phyloP scores from a whole-genome alignment of 2,113 vertebrate genomes.

The Strigops habroptila region DNA sequence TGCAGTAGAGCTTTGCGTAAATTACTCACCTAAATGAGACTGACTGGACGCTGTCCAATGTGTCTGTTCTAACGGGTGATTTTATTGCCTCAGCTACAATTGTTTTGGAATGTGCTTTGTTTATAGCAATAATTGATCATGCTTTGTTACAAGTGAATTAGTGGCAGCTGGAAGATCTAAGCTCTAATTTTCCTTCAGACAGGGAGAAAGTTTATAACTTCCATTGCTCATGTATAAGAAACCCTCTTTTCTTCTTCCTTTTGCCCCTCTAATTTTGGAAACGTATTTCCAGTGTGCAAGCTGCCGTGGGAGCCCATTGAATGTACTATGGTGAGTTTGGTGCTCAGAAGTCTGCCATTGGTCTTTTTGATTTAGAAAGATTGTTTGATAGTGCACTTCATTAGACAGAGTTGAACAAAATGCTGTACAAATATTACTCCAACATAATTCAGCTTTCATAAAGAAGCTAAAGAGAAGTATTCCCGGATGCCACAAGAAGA shows the following conservation, averaged over 20 bases:
- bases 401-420: not conserved
- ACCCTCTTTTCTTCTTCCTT: not conserved
- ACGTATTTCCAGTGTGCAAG: not conserved
- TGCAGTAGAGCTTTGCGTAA: not conserved
- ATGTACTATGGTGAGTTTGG: not conserved
- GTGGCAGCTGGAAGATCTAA: constrained; percentile 40
- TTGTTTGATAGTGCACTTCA: not conserved
- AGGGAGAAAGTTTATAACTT: not conserved
- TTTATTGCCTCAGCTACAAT: constrained; percentile 53
- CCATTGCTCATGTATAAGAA: not conserved
- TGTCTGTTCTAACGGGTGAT: not conserved
- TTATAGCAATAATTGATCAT: constrained; percentile 50
- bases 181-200: constrained; percentile 22
- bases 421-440: not conserved
- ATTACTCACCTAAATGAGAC: constrained; percentile 48
- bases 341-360: not conserved
- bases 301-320: not conserved
- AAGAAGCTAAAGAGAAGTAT: not conserved
- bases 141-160: constrained; percentile 40
- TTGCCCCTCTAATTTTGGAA: not conserved
- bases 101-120: constrained; percentile 48
- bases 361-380: not conserved
- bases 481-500: not conserved
- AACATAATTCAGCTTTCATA: not conserved
- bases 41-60: constrained; percentile 20